Evolutionary conservation across 2,113 vertebrate species (phyloP).

Genomic region (Pangasianodon gigas): DNA sequence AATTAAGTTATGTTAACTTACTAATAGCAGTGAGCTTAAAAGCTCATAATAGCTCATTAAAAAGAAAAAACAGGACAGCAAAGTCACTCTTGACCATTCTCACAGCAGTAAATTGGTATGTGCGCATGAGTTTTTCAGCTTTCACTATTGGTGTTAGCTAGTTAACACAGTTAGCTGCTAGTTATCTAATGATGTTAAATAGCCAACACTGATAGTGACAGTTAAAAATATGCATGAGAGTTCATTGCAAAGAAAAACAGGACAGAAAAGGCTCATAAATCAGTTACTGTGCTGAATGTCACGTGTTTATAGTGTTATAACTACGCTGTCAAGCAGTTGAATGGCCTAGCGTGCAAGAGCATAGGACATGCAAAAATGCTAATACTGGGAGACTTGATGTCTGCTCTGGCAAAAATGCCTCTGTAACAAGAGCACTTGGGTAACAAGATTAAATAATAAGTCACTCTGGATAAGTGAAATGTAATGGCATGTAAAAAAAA

Average conservation of each 20-base stretch:
- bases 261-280: neutral
- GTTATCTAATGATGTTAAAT: neutral
- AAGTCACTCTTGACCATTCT: neutral
- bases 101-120: neutral
- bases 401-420: neutral
- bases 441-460: neutral
- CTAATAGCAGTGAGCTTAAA: neutral
- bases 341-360: neutral
- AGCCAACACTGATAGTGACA: neutral
- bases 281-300: neutral
- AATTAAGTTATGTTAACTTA: neutral
- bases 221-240: neutral
- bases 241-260: neutral
- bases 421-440: neutral
- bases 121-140: neutral
- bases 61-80: neutral
- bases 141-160: neutral
- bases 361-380: neutral
- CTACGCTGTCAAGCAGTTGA: neutral
- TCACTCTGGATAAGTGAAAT: neutral
- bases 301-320: neutral
- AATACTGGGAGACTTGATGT: neutral
- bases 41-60: neutral
- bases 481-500: neutral
- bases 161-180: neutral